Evolutionary conservation across 2,113 vertebrate species (phyloP), one percentile per base, ranked within the genome.

Genomic region (Leucopsar rothschildi): DNA sequence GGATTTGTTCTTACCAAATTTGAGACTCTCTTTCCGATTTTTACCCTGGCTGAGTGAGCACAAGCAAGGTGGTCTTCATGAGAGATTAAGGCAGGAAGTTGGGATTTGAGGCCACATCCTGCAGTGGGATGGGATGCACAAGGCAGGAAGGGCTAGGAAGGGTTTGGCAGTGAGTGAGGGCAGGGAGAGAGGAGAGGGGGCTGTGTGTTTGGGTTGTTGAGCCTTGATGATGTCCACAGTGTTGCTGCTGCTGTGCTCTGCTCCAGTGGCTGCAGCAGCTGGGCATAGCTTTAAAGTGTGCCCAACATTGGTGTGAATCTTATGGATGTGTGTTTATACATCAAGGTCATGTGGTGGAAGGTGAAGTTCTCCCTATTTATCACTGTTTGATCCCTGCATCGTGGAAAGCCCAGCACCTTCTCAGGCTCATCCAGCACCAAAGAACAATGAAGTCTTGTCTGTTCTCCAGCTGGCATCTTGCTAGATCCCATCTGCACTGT

Each of bases 311-410:
- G 29, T 2, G 31, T 31, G 87, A 70, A 4, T 16, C 69, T 81
- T n/a, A 0, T 5, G 5, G 47, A 4, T 0, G 0, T 12, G 44
- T 57, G 47, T 80, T 70, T 18, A 5, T 14, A 9, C 0, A 0
- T 17, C 0, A 0, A 50, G 79, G 40, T 64, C 0, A 0, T 11
- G 40, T 2, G 11, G 72, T 37, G 28, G 85, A 75, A 63, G n/a
- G 60, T 3, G 3, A 75, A 44, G 61, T 61, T 91, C 64, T 92
- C 64, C 73, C 70, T 79, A 1, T 73, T 81, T 66, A 56, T 82
- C 39, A 11, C 0, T 45, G 27, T 73, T 63, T 50, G 81, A 64
- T 76, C 65, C 64, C 77, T 5, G 4, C 4, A 1, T 39, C 82
- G 21, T 31, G 55, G 73, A 69, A 82, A 83, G 76, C 71, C 76